Evolutionary conservation across 2,797 vertebrate species (phyloP), one percentile per base, ranked within the genome.

Genomic region (Sebastolobus alascanus): DNA sequence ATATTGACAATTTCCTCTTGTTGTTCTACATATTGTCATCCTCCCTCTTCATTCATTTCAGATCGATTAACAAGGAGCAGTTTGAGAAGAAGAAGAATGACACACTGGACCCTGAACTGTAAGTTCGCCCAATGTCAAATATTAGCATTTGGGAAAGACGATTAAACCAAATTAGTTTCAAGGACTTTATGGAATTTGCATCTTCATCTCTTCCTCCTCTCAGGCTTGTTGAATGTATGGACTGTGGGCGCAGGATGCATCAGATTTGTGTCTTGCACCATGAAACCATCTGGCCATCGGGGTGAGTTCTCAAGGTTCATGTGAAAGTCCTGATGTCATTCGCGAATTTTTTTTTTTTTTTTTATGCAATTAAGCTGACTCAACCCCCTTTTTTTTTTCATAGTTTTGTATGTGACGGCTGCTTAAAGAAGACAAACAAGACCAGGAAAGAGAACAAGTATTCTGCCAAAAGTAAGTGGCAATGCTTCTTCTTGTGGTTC

Each of bases 21-120:
- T 20, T 54, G 8, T 63, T 6, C 8, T 52, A 16, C 22, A 46
- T 25, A 5, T 77, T 16, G 7, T 73, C 7, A 8, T 22, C 14
- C 55, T 27, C 2, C 8, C 4, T 55, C 56, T 33, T 83, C 5
- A 43, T 60, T 78, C 0, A 29, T 89, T 91, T 82, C 94, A 99
- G 98, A 85, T 99, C 98, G 0, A 99, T 99, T 91, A 98, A 97
- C 94, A 99, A 99, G 96, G 98, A 99, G 33, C 98, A 99, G 82
- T 99, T 99, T 96, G 99, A 98, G 87, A 99, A 98, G 94, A 97
- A 99, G 92, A 99, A 99, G 93, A 99, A 99, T 38, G 98, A 99
- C 95, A 98, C 97, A 89, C 96, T 99, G 95, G 98, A 99, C 92
- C 97, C 98, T 79, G 98, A 99, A 93, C 92, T 98, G 98, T 99